Evolutionary conservation across 2,797 vertebrate genomes (phyloP), one percentile per base, ranked within the genome.

Genomic region (Chloroceryle inda): DNA sequence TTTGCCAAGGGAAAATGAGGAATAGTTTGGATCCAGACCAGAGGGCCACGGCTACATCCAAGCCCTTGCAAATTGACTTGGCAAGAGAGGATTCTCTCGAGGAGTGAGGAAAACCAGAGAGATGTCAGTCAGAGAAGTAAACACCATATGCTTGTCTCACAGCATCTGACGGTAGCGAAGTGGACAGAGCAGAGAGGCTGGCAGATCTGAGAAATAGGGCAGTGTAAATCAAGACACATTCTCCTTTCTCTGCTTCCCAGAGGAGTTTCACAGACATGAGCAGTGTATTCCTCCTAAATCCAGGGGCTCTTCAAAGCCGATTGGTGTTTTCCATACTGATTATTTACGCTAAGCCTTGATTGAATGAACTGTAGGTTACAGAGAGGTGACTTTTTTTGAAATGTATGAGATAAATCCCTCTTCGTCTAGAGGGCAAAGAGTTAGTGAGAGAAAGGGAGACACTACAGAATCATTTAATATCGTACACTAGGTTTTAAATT

Each of bases 21-120:
- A 90, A 92, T 87, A 85, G 77, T 83, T 96, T 97, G 97, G 97
- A 97, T 79, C 49, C 8, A 0, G 27, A 97, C 95, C 96, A 96
- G 97, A 96, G 89, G 94, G 85, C 93, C 94, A 78, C 58, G 89
- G 96, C 92, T 97, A 96, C 91, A 97, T 94, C 93, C 92, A 96
- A 97, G 92, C 72, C 96, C 85, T 94, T 97, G 96, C 95, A 98
- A 97, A 98, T 97, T 97, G 97, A 92, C 92, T 97, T 98, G 97
- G 97, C 97, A 97, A 88, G 85, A 78, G 31, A 56, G 92, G 96
- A 94, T 89, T 89, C 96, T 97, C 95, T 94, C 2, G 92, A 96
- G 96, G 78, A 97, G 92, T 62, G 63, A 92, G 94, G 92, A 89
- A 93, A 97, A 96, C 88, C 92, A 96, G 89, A 52, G 71, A 92